Evolutionary conservation across 2,113 vertebrate species (phyloP), one percentile per base, ranked within the genome.

Genomic region (Uropsilus gracilis): DNA sequence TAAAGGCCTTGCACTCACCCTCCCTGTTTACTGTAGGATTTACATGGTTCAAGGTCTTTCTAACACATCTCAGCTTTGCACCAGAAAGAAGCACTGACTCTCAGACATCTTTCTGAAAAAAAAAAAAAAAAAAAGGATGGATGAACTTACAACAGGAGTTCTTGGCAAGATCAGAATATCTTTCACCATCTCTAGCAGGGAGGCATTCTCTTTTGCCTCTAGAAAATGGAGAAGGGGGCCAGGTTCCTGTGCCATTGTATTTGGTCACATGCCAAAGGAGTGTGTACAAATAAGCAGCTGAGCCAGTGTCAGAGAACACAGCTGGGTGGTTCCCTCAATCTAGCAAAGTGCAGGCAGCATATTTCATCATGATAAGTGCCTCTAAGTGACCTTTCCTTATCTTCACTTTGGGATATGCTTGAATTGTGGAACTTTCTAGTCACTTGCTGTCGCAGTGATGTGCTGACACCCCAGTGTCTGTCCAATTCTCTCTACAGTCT

Each of bases 11-110:
- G 57, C 34, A 42, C 72, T 83, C 2, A 0, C 57, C 28, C 57
- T 88, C 78, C 68, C 17, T 72, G 46, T 96, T 96, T 95, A 53
- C 57, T 94, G 63, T 88, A 88, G 81, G 39, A 83, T 84, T 68
- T 86, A 32, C 3, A 6, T 50, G 57, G 88, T 86, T 86, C 80
- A 92, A 39, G 32, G 32, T 37, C 92, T 86, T 89, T 85, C 86
- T 87, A 85, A 48, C 73, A 46, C 11, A n/a, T 57, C 72, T 72
- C 12, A 22, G 55, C 59, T 77, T 30, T 94, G 22, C 14, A 46
- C 72, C 63, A 73, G n/a, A 86, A 24, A 61, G 34, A 53, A 68
- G 76, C 11, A 0, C 72, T 57, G 7, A 24, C 55, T 4, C 26
- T 18, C 32, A 71, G 48, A n/a, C 34, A 66, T 66, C 66, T 68